Percentiles rank a stretch among this genome's conserved stretches.
phyloP scores from a whole-genome alignment of 2,888 invertebrate species.

The Dione vanillae region DNA sequence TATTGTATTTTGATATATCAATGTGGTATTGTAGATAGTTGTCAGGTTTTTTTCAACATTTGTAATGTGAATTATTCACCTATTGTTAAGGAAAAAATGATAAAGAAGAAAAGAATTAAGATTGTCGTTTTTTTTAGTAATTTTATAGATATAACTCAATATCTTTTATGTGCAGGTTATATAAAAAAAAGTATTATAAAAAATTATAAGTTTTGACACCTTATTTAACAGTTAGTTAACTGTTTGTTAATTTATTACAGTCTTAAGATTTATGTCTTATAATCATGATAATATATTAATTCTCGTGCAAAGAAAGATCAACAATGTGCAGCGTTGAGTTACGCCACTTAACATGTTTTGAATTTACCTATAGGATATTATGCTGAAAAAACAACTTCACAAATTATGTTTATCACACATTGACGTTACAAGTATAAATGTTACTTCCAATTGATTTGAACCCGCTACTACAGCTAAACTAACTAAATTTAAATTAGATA shows the following conservation, averaged over 20 bases:
- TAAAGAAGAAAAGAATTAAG: conserved; percentile 18
- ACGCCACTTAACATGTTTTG: no score
- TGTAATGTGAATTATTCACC: conserved; percentile 43
- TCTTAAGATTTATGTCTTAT: background rate
- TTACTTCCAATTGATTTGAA: no score
- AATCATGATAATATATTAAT: background rate
- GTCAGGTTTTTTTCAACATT: conserved; percentile 36
- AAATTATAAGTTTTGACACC: conserved; percentile 8
- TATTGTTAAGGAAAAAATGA: conserved; percentile 29
- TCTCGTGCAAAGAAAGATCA: no score
- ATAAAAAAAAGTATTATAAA: background rate
- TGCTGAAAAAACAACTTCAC: no score
- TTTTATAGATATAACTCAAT: background rate
- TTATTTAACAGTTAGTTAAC: conserved; percentile 15
- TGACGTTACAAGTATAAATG: no score
- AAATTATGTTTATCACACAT: no score
- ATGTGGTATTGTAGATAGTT: conserved; percentile 49
- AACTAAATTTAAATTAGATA: no score
- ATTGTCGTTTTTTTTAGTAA: background rate
- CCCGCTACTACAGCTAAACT: no score
- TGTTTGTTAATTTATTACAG: conserved; percentile 9
- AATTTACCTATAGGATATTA: no score
- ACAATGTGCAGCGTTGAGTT: no score
- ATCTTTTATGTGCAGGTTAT: background rate
- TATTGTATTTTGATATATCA: conserved; percentile 62